These are phyloP conservation scores for Uloborus diversus DNA, from an alignment of 1,140 invertebrate genomes.

Conservation along the genomic window DNA sequence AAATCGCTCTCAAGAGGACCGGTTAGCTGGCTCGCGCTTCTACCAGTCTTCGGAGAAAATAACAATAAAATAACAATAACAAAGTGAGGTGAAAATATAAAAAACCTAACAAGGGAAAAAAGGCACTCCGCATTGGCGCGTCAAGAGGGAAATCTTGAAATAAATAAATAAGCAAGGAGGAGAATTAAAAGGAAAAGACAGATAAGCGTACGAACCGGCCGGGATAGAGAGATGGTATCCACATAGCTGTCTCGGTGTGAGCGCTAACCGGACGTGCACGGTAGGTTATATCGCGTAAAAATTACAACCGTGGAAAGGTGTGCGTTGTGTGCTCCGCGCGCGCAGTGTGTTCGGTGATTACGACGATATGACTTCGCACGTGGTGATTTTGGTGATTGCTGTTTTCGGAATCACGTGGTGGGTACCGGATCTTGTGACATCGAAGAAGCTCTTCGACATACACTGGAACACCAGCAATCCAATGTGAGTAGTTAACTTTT, in stretches of 20 bases:
- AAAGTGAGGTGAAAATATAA: not conserved
- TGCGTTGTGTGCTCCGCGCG: too few relatives aligned
- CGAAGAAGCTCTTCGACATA: constrained; percentile 45
- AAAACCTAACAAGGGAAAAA: constrained; percentile 21
- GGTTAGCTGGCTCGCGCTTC: constrained; percentile 23
- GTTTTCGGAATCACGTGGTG: constrained; percentile 23
- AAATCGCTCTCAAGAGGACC: too few relatives aligned
- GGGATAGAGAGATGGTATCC: not conserved
- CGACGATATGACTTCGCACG: constrained; percentile 6
- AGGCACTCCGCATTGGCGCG: constrained; percentile 23
- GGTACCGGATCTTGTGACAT: constrained; percentile 33
- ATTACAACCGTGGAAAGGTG: too few relatives aligned
- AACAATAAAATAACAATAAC: constrained; percentile 1
- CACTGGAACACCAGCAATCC: constrained; percentile 52
- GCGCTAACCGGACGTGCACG: constrained; percentile 3
- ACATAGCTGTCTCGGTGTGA: constrained; percentile 5
- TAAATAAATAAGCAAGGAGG: constrained; percentile 33
- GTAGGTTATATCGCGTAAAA: constrained; percentile 25
- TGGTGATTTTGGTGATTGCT: constrained; percentile 24
- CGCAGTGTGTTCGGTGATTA: constrained; percentile 16
- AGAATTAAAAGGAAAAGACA: not conserved
- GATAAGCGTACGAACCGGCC: not conserved
- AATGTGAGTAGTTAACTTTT: constrained; percentile 46
- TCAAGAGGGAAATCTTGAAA: constrained; percentile 37
- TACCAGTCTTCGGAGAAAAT: not conserved